Evolutionary conservation across 2,888 invertebrate species (phyloP).

Genomic region (Diplazon laetatorius): DNA sequence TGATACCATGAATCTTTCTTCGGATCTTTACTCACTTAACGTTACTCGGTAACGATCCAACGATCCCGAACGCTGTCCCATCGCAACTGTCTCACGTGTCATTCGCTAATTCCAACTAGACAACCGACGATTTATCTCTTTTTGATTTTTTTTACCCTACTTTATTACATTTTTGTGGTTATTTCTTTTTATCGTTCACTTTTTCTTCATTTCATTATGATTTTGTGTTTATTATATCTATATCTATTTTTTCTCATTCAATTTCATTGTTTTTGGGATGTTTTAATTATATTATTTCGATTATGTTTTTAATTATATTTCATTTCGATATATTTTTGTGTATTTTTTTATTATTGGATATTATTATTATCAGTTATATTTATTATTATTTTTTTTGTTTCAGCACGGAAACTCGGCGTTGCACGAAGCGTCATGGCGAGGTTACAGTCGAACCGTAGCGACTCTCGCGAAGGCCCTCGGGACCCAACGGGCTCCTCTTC

Average conservation of each 20-base stretch:
- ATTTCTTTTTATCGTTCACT: not conserved
- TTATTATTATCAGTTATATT: not conserved
- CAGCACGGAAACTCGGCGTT: slow-evolving; percentile 97
- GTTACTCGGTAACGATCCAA: not conserved
- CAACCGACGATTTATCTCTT: slow-evolving; percentile 8
- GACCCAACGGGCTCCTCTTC: slow-evolving; percentile 86
- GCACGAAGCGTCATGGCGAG: slow-evolving; percentile 98
- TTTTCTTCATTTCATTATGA: not conserved
- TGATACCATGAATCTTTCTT: slow-evolving; percentile 24
- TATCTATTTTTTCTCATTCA: no score
- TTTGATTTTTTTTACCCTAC: not conserved
- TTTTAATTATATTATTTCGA: no score
- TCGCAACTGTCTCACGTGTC: slow-evolving; percentile 3
- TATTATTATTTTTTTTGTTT: slow-evolving; percentile 67
- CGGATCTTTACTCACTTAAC: not conserved
- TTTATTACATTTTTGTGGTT: not conserved
- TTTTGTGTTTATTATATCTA: no score
- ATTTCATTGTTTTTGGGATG: no score
- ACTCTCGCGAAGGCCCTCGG: slow-evolving; percentile 87
- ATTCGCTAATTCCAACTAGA: slow-evolving; percentile 35
- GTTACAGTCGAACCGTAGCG: slow-evolving; percentile 93
- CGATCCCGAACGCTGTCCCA: slow-evolving; percentile 6
- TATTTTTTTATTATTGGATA: no score
- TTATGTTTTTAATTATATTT: no score
- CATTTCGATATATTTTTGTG: no score